Conservation (phyloP, 2,113 vertebrate genomes). For the Struthidea cinerea region DNA sequence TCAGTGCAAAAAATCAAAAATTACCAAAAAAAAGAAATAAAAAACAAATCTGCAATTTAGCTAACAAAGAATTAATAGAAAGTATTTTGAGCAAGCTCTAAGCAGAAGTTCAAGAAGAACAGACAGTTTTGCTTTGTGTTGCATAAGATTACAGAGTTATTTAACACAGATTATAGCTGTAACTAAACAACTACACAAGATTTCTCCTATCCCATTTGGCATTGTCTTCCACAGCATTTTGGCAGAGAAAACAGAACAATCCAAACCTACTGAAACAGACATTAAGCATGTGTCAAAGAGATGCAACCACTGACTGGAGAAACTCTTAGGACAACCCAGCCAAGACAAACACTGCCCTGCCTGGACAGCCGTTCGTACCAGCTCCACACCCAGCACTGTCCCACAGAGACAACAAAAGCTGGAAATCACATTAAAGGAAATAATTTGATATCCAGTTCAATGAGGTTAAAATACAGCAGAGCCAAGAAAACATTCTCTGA, state of each 20-base stretch:
- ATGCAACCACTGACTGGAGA: neutral
- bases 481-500: neutral
- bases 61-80: neutral
- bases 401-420: neutral
- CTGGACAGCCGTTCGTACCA: neutral
- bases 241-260: neutral
- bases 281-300: neutral
- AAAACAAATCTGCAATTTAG: neutral
- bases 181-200: neutral
- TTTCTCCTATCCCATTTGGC: neutral
- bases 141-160: neutral
- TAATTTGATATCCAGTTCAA: neutral
- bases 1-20: neutral
- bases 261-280: neutral
- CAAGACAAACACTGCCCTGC: neutral
- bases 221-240: neutral
- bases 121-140: neutral
- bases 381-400: neutral
- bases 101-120: neutral
- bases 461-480: neutral
- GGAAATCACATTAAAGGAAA: neutral
- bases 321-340: neutral
- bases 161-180: neutral
- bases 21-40: fast-evolving
- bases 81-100: neutral